Evolutionary conservation across 2,888 invertebrate species (phyloP).

Genomic region (Diloba caeruleocephala): DNA sequence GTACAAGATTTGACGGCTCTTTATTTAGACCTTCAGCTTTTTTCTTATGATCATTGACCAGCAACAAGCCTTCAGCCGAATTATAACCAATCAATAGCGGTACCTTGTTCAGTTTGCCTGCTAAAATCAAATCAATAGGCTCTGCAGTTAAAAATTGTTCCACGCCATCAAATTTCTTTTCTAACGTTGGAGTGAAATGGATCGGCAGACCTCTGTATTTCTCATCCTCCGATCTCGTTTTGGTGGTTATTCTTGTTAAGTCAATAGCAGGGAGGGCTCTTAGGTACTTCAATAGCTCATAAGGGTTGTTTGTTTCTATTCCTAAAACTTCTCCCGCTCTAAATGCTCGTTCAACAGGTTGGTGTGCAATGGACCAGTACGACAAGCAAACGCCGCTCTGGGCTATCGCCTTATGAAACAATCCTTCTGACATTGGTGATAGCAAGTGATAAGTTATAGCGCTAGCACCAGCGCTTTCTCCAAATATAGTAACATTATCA

Average conservation of each 20-base stretch:
- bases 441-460: conserved; percentile 76
- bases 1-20: conserved; percentile 65
- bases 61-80: conserved; percentile 69
- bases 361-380: conserved; percentile 66
- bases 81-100: conserved; percentile 73
- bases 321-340: conserved; percentile 69
- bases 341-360: conserved; percentile 66
- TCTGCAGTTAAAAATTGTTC: conserved; percentile 68
- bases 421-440: conserved; percentile 76
- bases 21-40: conserved; percentile 61
- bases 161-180: conserved; percentile 64
- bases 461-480: conserved; percentile 78
- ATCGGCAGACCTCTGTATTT: conserved; percentile 66
- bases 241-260: conserved; percentile 59
- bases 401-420: conserved; percentile 77
- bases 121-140: conserved; percentile 61
- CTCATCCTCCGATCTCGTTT: conserved; percentile 67
- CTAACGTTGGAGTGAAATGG: conserved; percentile 71
- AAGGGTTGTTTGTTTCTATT: conserved; percentile 65
- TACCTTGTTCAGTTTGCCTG: conserved; percentile 63
- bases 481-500: conserved; percentile 76
- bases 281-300: conserved; percentile 66
- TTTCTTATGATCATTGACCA: conserved; percentile 55
- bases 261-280: conserved; percentile 63
- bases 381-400: conserved; percentile 75